Base-by-base conservation (phyloP, 1,140 invertebrate species). In the Lasioglossum albipes region DNA sequence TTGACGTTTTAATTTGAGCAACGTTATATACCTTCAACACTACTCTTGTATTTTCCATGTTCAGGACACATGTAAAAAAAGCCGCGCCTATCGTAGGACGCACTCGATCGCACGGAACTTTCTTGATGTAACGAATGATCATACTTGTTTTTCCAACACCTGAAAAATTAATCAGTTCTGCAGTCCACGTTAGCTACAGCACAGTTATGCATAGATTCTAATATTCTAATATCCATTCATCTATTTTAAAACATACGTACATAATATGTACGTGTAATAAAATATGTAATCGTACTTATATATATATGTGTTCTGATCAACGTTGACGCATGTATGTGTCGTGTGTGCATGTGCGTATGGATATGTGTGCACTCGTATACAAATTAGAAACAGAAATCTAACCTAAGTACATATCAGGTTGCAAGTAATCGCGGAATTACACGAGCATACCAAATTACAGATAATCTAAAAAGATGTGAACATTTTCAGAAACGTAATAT, bases 101-200 rank as follows among this genome's bases (percentile, higher is more conserved):
- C 16, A 95, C 95, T 85, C 95, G 95, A 68, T 95, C 94, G 78
- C 95, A 95, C 89, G 97, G 96, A 89, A 95, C 95, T 85, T 97
- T 97, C 54, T 96, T 95, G 42, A 97, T 95, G 93, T 97, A 98
- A 61, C 96, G 94, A 7, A 95, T 95, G 64, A 98, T 95, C 83
- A 98, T 94, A 88, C 96, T 97, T 0, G 97, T 98, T 93, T 98
- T 98, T 18, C 97, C 97, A 70, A 98, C 97, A 87, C 96, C 97
- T 98, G 91, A 54, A 95, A 95, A 79, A 87, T 67, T 20, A 72
- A 57, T 27, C 9, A 7, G 13, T 73, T 18, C 4, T 12, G 12
- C 45, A 57, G 27, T 57, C 6, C 3, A 9, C 20, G 20, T 1
- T 36, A 10, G 7, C 22, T 7, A 31, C 5, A 49, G 45, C 45